These are phyloP conservation scores for Clanis bilineata DNA, from an alignment of 2,888 invertebrate species.

Conservation along the genomic window DNA sequence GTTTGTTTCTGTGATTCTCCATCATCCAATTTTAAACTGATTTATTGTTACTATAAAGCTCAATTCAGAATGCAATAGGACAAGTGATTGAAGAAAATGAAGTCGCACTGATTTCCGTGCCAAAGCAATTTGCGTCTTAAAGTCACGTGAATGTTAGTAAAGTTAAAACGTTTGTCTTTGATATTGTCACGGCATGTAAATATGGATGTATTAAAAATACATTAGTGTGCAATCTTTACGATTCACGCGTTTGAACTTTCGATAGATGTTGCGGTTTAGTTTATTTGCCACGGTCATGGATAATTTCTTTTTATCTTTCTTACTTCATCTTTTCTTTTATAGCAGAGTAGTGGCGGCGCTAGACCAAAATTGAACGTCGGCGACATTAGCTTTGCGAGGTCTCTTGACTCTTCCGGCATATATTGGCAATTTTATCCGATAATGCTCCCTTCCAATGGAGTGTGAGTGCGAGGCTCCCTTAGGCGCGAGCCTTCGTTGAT, in stretches of 20 bases:
- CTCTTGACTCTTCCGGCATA: too few relatives aligned
- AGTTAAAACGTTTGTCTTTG: constrained; percentile 38
- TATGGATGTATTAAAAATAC: constrained; percentile 73
- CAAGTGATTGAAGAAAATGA: background rate
- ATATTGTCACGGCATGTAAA: constrained; percentile 72
- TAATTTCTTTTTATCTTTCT: too few relatives aligned
- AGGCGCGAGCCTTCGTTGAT: too few relatives aligned
- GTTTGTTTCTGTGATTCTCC: background rate
- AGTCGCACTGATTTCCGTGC: background rate
- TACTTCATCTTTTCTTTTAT: too few relatives aligned
- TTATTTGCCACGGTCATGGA: background rate
- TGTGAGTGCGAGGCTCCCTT: too few relatives aligned
- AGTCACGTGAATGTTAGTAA: constrained; percentile 18
- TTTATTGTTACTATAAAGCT: background rate
- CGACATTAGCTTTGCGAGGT: too few relatives aligned
- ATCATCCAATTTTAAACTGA: background rate
- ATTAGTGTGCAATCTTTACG: constrained; percentile 59
- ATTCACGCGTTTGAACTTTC: constrained; percentile 12
- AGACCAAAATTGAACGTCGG: too few relatives aligned
- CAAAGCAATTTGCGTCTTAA: background rate
- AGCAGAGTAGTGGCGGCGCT: too few relatives aligned
- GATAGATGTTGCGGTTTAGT: background rate
- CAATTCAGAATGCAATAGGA: background rate
- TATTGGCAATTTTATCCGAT: too few relatives aligned
- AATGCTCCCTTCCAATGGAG: too few relatives aligned